Conservation (phyloP, 92 coral and sea anemone genomes). For the Muricea muricata region DNA sequence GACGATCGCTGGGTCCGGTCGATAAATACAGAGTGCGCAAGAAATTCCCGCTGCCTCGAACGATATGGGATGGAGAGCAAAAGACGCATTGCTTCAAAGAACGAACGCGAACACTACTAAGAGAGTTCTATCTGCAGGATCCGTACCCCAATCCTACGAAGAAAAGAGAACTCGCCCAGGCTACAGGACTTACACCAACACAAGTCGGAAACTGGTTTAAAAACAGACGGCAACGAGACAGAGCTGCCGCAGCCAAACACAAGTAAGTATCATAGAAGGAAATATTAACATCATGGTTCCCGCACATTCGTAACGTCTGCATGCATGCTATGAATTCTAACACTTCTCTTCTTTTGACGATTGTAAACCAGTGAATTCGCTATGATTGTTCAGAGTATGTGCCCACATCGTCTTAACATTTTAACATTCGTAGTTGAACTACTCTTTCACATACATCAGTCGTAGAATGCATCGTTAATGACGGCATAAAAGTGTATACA, state of each 20-base stretch:
- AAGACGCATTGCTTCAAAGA: conserved; percentile 99
- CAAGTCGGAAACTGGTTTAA: conserved; percentile 99
- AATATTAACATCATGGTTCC: too few relatives aligned
- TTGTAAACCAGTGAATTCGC: too few relatives aligned
- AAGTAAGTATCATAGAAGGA: conserved; percentile 79
- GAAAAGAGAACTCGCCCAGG: conserved; percentile 98
- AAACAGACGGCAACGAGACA: conserved; percentile 96
- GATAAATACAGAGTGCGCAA: conserved; percentile 98
- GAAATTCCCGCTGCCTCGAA: conserved; percentile 98
- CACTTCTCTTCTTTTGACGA: too few relatives aligned
- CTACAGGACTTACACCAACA: conserved; percentile 98
- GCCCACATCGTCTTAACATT: too few relatives aligned
- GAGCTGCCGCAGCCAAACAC: conserved; percentile 99
- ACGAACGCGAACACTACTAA: conserved; percentile 87
- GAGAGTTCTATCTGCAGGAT: conserved; percentile 98
- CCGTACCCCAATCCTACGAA: conserved; percentile 99
- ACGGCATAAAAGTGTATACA: too few relatives aligned
- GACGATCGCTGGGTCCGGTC: conserved; percentile 97
- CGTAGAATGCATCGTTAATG: too few relatives aligned
- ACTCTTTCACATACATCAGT: too few relatives aligned
- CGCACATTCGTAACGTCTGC: too few relatives aligned
- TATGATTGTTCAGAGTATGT: too few relatives aligned
- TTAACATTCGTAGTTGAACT: too few relatives aligned
- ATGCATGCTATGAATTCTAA: too few relatives aligned
- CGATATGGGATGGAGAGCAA: conserved; percentile 99